Conservation (phyloP, 2,888 invertebrate genomes). For the Sminthurinus aureus region DNA sequence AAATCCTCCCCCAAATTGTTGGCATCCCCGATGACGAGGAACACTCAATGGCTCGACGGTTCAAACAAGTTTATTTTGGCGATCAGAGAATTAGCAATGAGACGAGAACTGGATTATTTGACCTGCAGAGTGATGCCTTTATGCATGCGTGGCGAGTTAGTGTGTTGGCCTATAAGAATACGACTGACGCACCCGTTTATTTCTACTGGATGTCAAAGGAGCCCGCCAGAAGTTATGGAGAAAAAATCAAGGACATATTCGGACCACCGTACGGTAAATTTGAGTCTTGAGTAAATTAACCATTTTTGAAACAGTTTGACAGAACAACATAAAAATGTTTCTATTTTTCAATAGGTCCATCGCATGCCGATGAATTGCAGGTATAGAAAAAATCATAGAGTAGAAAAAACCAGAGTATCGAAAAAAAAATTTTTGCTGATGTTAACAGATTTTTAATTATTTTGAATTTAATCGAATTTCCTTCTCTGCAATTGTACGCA, state of each 20-base stretch:
- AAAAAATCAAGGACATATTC: not conserved
- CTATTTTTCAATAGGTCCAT: too few relatives aligned
- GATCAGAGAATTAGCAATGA: not conserved
- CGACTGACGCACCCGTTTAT: conserved; percentile 19
- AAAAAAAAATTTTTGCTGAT: too few relatives aligned
- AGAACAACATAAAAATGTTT: too few relatives aligned
- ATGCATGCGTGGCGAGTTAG: not conserved
- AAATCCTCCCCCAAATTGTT: not conserved
- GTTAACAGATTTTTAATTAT: too few relatives aligned
- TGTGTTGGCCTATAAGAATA: conserved; percentile 1
- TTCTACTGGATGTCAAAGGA: conserved; percentile 21
- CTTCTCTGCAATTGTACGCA: too few relatives aligned
- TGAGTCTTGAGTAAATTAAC: too few relatives aligned
- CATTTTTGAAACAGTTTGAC: too few relatives aligned
- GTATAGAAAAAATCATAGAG: not conserved
- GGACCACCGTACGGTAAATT: conserved; percentile 37
- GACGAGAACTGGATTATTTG: not conserved
- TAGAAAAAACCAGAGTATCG: too few relatives aligned
- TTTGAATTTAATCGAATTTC: too few relatives aligned
- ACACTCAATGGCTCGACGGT: conserved; percentile 8
- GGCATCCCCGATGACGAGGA: conserved; percentile 23
- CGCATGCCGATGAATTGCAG: conserved; percentile 35
- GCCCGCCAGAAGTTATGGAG: conserved; percentile 19
- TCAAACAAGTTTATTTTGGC: conserved; percentile 28
- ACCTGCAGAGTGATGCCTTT: conserved; percentile 11